Base-by-base conservation (phyloP, 2,797 vertebrate species). In the Pipistrellus pipistrellus region DNA sequence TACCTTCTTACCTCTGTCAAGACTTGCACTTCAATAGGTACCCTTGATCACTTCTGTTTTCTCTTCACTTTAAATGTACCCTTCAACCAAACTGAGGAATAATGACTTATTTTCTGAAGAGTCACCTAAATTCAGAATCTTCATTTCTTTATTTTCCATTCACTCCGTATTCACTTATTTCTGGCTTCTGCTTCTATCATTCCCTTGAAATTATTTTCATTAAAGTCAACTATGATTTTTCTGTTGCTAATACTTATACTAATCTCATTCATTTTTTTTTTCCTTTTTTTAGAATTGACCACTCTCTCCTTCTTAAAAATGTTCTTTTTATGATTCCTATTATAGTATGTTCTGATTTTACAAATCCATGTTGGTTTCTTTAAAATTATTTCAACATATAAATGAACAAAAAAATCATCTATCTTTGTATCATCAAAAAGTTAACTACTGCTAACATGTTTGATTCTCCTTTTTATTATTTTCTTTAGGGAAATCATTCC, bases 41-140 rank as follows among this genome's bases (percentile, higher is more conserved):
- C 15, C 46, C 21, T 68, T 64, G 48, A 20, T 73, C 53, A 77
- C 15, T 32, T 59, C 44, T 64, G 6, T 38, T 88, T 89, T 73
- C 71, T 84, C n/a, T 57, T n/a, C 4, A 32, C 13, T n/a, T n/a
- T 51, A n/a, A 68, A 27, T n/a, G 27, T n/a, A 44, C 30, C 62
- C 25, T 12, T 14, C 48, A 73, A 20, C 6, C 59, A 25, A 44
- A 73, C 4, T 5, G 15, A 91, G 35, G 62, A 90, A 55, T 57
- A 76, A 91, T 57, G 57, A 69, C 48, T 90, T 46, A 83, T 73
- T 95, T 92, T 77, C 20, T 38, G 91, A 92, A 69, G 4, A 76
- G 20, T 48, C 7, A 10, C 21, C 41, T 69, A 15, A 80, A 78
- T 44, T 71, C n/a, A 51, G 30, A 88, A 76, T 64, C 71, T 72